phyloP scores from a whole-genome alignment of 2,113 vertebrate genomes.

The Salvelinus namaycush region DNA sequence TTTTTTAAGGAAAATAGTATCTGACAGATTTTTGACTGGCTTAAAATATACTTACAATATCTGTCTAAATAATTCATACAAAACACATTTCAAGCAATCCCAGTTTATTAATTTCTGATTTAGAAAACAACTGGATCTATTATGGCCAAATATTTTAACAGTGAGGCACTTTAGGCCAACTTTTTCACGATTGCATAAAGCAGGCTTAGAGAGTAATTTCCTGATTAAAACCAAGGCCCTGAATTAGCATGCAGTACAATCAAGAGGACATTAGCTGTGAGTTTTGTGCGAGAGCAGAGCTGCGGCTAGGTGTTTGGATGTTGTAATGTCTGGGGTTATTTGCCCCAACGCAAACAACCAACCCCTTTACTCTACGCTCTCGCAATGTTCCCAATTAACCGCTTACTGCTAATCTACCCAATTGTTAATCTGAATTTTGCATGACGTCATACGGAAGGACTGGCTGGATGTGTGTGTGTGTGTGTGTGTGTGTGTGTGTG shows the following conservation, averaged over 20 bases:
- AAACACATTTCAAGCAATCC: background rate
- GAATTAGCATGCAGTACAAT: conserved; percentile 28
- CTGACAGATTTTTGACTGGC: too few relatives aligned
- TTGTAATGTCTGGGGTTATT: background rate
- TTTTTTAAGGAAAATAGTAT: too few relatives aligned
- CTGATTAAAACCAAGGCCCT: conserved; percentile 38
- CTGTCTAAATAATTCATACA: conserved; percentile 28
- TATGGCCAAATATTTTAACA: conserved; percentile 52
- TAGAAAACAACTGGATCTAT: conserved; percentile 37
- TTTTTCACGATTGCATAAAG: conserved; percentile 54
- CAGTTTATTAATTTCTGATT: background rate
- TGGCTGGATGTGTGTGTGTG: background rate
- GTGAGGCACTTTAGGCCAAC: conserved; percentile 30
- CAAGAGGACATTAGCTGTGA: background rate
- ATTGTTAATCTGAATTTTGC: background rate
- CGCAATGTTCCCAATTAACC: background rate
- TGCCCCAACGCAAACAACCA: background rate
- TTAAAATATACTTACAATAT: background rate
- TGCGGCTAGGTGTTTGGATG: background rate
- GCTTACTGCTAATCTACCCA: background rate
- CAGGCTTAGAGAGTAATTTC: conserved; percentile 58
- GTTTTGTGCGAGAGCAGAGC: background rate
- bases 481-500: background rate
- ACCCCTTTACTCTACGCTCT: background rate
- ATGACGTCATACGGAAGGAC: background rate